Evolutionary conservation across 2,888 invertebrate species (phyloP), one percentile per base, ranked within the genome.

Genomic region (Serripes groenlandicus): DNA sequence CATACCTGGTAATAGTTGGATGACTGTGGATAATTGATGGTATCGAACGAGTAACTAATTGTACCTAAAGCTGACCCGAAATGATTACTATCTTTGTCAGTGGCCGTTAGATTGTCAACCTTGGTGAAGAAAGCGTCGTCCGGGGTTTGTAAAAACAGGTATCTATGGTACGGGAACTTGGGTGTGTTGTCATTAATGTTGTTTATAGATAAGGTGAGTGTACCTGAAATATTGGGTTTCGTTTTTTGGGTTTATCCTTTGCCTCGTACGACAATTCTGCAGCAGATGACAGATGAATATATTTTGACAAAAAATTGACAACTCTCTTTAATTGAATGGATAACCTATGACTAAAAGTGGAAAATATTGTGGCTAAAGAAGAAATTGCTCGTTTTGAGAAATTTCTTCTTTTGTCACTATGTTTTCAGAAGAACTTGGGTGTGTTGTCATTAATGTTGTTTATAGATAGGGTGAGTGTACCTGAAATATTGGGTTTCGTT

Each of bases 151-250:
- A 85, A 62, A 34, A 79, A 85, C 28, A 74, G 52, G 71, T 85
- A 85, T 7, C 74, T 52, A 23, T 72, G 54, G 26, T 85, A 18
- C 11, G 81, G 76, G 52, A 85, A 85, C 71, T 62, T 71, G 3
- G 85, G 85, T 3, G 35, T 34, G n/a, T 79, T 62, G 56, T 85
- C 85, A 49, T 85, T 85, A 1, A 77, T 56, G 35, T 81, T 74
- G n/a, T 49, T 77, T 3, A 85, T 68, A 21, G 78, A 74, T n/a
- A 85, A 49, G 9, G 58, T 79, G 0, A 77, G 18, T 11, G 64
- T 62, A 0, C 34, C 85, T 79, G 42, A 28, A 70, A 49, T n/a
- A n/a, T n/a, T n/a, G n/a, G n/a, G n/a, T n/a, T n/a, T n/a, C n/a
- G n/a, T n/a, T n/a, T n/a, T n/a, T n/a, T n/a, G n/a, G n/a, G n/a